Base-by-base conservation (phyloP, 2,888 invertebrate genomes). In the Sphaerophoria rueppellii region DNA sequence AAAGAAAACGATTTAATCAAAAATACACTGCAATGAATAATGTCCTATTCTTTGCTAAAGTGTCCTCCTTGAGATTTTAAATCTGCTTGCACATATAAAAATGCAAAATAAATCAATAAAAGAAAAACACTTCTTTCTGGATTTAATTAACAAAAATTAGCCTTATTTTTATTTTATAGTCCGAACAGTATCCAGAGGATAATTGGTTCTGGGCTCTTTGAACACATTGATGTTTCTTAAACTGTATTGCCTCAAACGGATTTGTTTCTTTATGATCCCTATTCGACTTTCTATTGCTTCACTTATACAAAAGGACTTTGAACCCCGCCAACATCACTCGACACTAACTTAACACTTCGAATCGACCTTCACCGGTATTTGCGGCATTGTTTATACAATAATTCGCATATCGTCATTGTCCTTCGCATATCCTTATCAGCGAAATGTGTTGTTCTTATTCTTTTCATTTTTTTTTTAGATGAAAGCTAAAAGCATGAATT, bases 61-160 rank as follows among this genome's bases (percentile, higher is more conserved):
- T 65, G 72, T 75, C 37, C 58, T 81, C 43, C 58, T 75, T 14
- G 32, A 37, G 34, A 57, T 35, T 50, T 24, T 24, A 24, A 24
- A 74, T 67, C 58, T 54, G 46, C 40, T 63, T 80, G 48, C 52
- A 63, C 71, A 65, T 58, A 60, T 52, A 76, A 58, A 70, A 58
- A 70, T 40, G 50, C 55, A 79, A 67, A 43, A 34, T 24, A 60
- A 73, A 48, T 50, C 32, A 50, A 32, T 34, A 60, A 24, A 46
- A 60, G 32, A 60, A 46, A 58, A 48, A 65, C 14, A 32, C 55
- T 55, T 61, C 32, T 60, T 54, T 40, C 48, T 58, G 9, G 11
- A 81, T 76, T 81, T 76, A 81, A 81, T 81, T 76, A 76, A 81
- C 70, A 63, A 65, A 81, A 76, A 57, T 4, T 9, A n/a, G n/a